These are phyloP conservation scores for Tetranychus cinnabarinus DNA, from an alignment of 1,140 invertebrate genomes.

Conservation along the genomic window DNA sequence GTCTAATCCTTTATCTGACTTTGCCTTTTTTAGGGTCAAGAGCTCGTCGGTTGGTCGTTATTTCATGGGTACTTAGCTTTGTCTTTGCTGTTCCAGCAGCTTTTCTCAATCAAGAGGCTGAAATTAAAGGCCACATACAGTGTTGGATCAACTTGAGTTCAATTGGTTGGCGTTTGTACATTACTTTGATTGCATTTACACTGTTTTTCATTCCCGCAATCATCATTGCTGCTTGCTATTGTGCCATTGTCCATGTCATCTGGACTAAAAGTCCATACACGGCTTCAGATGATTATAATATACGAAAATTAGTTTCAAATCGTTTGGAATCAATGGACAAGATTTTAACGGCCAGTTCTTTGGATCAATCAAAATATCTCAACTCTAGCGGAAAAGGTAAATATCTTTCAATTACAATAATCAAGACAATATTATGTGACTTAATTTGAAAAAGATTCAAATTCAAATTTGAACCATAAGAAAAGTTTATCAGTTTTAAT, in stretches of 20 bases:
- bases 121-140: conserved; percentile 33
- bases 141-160: conserved; percentile 68
- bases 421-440: too few relatives aligned
- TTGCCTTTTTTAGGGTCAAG: conserved; percentile 34
- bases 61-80: conserved; percentile 53
- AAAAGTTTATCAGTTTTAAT: too few relatives aligned
- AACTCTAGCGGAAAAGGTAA: too few relatives aligned
- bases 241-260: conserved; percentile 72
- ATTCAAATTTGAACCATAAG: too few relatives aligned
- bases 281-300: neutral
- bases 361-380: too few relatives aligned
- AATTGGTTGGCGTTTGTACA: conserved; percentile 56
- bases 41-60: conserved; percentile 44
- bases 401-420: too few relatives aligned
- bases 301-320: neutral
- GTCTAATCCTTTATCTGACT: too few relatives aligned
- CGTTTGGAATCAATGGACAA: neutral
- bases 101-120: conserved; percentile 51
- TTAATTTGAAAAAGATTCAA: too few relatives aligned
- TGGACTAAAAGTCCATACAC: conserved; percentile 40
- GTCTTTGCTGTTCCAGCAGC: conserved; percentile 60
- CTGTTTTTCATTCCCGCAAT: conserved; percentile 68
- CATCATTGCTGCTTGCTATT: conserved; percentile 71
- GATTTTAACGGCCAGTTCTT: too few relatives aligned
- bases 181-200: conserved; percentile 51